phyloP scores from a whole-genome alignment of 53 echinoderm and acorn worm species.

The Paelopatides confundens region DNA sequence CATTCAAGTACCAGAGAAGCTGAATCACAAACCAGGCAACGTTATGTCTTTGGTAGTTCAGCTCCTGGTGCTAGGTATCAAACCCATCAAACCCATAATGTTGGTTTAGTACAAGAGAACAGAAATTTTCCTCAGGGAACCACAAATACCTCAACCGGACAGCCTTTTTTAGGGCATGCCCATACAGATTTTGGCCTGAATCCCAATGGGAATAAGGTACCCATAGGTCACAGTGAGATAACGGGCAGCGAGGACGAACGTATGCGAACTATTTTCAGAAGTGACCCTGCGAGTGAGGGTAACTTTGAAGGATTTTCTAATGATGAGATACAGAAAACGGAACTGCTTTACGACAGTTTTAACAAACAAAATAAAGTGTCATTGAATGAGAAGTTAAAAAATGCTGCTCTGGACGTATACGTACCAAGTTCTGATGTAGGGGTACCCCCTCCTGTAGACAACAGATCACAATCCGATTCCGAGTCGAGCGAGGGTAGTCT shows the following conservation, averaged over 20 bases:
- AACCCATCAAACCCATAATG: neutral
- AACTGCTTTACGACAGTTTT: slow-evolving; percentile 38
- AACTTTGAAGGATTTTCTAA: slow-evolving; percentile 82
- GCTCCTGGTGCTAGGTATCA: neutral
- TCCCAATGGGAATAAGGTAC: neutral
- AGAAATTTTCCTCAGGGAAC: slow-evolving; percentile 42
- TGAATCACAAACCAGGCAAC: neutral
- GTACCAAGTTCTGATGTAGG: slow-evolving; percentile 77
- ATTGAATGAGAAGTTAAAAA: slow-evolving; percentile 62
- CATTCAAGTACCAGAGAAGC: neutral
- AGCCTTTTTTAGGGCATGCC: slow-evolving; percentile 55
- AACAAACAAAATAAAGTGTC: slow-evolving; percentile 36
- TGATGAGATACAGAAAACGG: slow-evolving; percentile 81
- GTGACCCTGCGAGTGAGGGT: slow-evolving; percentile 12
- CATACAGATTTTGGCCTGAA: slow-evolving; percentile 47
- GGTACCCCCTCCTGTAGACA: slow-evolving; percentile 53
- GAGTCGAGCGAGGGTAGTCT: slow-evolving; percentile 67
- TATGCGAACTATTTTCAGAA: slow-evolving; percentile 8
- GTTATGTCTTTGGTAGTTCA: neutral
- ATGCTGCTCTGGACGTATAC: slow-evolving; percentile 87
- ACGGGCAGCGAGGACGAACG: slow-evolving; percentile 39
- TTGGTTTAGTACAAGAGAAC: neutral
- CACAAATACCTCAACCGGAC: slow-evolving; percentile 24
- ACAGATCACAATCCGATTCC: slow-evolving; percentile 50
- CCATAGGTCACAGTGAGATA: slow-evolving; percentile 6